phyloP scores from a whole-genome alignment of 2,888 invertebrate species.

The Leptinotarsa juncta region DNA sequence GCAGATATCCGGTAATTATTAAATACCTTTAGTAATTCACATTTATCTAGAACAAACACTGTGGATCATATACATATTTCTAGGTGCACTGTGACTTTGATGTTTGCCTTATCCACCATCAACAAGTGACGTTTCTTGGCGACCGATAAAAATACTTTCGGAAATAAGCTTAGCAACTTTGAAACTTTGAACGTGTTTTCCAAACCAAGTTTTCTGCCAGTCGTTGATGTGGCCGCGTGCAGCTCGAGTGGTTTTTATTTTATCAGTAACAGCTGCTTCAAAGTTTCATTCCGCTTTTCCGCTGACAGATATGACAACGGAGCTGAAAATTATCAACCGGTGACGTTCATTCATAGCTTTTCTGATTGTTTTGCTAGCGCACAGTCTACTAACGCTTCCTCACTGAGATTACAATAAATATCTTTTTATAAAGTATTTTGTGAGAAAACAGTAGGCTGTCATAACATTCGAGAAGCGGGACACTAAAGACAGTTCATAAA shows the following conservation, averaged over 20 bases:
- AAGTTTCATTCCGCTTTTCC: neutral
- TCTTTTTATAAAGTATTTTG: neutral
- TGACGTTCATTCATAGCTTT: too few species aligned
- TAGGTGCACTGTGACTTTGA: constrained; percentile 3
- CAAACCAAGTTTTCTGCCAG: constrained; percentile 45
- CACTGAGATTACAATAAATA: neutral
- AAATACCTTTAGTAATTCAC: neutral
- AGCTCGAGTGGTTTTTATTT: constrained; percentile 43
- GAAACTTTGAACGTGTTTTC: constrained; percentile 41
- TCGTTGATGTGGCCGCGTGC: constrained; percentile 58
- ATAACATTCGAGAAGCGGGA: constrained; percentile 4
- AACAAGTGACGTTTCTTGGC: constrained; percentile 39
- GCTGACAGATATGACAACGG: constrained; percentile 16
- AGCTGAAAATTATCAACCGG: neutral
- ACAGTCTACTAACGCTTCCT: neutral
- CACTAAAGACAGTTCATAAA: neutral
- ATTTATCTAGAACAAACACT: neutral
- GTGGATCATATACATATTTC: neutral
- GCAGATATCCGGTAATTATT: constrained; percentile 13
- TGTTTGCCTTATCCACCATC: constrained; percentile 30
- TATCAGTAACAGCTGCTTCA: constrained; percentile 32
- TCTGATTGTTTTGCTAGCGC: too few species aligned
- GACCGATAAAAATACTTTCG: constrained; percentile 57
- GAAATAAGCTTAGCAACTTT: constrained; percentile 46
- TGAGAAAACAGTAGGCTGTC: constrained; percentile 2